Conservation (phyloP, 2,888 invertebrate species). For the Mantis religiosa region DNA sequence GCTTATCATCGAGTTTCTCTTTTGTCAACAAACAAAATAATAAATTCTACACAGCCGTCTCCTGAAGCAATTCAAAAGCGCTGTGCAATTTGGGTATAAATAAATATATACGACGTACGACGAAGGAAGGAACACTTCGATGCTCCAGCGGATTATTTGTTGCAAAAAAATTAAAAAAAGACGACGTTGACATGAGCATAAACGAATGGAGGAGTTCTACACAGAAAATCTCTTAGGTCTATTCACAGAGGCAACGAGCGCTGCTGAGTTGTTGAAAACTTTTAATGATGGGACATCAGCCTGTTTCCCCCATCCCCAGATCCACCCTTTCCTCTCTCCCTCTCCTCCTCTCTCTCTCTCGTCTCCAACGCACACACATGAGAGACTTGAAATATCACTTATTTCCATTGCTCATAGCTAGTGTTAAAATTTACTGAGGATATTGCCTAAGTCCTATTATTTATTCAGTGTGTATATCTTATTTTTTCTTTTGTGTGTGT, state of each 20-base stretch:
- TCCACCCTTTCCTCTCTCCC: background rate
- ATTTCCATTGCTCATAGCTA: background rate
- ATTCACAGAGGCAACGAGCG: background rate
- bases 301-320: background rate
- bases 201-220: background rate
- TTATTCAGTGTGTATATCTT: background rate
- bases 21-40: background rate
- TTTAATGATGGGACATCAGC: slow-evolving; percentile 14
- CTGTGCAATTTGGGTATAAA: background rate
- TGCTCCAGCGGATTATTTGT: background rate
- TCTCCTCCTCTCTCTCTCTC: background rate
- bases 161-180: background rate
- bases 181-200: background rate
- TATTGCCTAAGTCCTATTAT: background rate
- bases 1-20: background rate
- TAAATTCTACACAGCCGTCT: background rate
- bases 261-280: slow-evolving; percentile 5
- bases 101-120: background rate
- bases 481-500: no score
- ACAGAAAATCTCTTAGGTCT: background rate
- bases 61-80: background rate
- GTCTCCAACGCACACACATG: background rate
- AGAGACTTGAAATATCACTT: background rate
- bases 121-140: background rate
- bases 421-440: background rate